Percentiles rank a stretch among this genome's conserved stretches.
Evolutionary conservation across 2,113 vertebrate genomes (phyloP).

Genomic region (Malurus cyaneus): DNA sequence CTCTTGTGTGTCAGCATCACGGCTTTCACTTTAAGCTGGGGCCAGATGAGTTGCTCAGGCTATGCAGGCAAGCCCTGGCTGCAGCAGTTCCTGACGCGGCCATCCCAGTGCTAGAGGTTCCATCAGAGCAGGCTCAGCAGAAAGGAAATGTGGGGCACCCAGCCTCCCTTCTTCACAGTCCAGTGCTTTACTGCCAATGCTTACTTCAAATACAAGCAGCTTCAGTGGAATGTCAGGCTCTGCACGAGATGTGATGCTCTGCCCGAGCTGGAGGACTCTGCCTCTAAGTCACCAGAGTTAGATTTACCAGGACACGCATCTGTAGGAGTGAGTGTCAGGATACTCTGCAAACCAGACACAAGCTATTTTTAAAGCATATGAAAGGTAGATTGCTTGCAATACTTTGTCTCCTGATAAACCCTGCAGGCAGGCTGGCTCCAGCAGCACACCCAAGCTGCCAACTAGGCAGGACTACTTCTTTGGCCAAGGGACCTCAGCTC

Average conservation of each 20-base stretch:
- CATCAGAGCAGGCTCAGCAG: conserved; percentile 13
- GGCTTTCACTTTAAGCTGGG: not conserved
- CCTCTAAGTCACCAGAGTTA: not conserved
- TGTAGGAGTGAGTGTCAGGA: not conserved
- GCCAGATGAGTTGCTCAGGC: not conserved
- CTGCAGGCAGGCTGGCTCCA: not conserved
- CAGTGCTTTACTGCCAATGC: not conserved
- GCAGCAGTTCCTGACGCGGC: fast-evolving
- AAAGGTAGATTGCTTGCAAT: not conserved
- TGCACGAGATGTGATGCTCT: not conserved
- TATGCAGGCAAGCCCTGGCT: not conserved
- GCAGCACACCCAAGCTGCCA: not conserved
- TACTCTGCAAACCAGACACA: not conserved
- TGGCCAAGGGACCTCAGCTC: not conserved
- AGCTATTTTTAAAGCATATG: not conserved
- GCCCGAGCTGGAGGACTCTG: fast-evolving
- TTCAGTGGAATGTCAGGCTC: not conserved
- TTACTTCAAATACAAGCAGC: not conserved
- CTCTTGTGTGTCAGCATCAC: not conserved
- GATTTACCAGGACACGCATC: not conserved
- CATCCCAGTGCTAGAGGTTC: not conserved
- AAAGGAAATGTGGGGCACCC: not conserved
- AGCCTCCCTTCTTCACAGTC: not conserved
- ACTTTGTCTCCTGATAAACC: not conserved
- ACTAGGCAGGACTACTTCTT: not conserved